Conservation (phyloP, 2,888 invertebrate species). For the Gymnocheta viridis region DNA sequence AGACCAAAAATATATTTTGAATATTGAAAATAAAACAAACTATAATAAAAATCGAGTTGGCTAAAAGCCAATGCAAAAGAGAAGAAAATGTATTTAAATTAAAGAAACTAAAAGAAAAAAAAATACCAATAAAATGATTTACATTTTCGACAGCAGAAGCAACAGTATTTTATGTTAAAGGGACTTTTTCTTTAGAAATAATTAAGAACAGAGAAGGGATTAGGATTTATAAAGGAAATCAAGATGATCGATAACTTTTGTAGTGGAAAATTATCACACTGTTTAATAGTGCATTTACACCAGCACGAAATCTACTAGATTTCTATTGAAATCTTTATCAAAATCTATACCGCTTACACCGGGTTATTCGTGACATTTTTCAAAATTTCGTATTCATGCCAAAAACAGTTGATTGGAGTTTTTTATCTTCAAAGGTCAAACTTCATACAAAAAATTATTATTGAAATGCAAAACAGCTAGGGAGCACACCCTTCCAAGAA, state of each 20-base stretch:
- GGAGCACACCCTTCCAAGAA: too few species aligned
- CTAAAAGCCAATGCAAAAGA: background rate
- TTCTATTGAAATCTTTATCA: too few species aligned
- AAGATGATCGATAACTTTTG: background rate
- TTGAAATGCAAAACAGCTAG: too few species aligned
- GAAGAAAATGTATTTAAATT: background rate
- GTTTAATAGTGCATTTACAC: too few species aligned
- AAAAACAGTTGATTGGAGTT: too few species aligned
- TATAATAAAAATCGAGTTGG: background rate
- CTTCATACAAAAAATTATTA: too few species aligned
- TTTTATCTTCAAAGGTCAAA: too few species aligned
- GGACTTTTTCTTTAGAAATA: background rate
- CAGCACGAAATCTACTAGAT: too few species aligned
- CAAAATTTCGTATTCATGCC: too few species aligned
- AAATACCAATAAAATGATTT: background rate
- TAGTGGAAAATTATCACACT: too few species aligned
- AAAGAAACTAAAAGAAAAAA: background rate
- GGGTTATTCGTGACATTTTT: too few species aligned
- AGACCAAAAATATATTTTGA: background rate
- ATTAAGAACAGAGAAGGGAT: background rate
- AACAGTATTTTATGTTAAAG: background rate
- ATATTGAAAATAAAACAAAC: background rate
- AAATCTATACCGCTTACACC: too few species aligned
- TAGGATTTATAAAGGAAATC: background rate
- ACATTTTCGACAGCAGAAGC: background rate